These are phyloP conservation scores for Anas bernieri DNA, from an alignment of 2,797 vertebrate genomes.

Conservation along the genomic window DNA sequence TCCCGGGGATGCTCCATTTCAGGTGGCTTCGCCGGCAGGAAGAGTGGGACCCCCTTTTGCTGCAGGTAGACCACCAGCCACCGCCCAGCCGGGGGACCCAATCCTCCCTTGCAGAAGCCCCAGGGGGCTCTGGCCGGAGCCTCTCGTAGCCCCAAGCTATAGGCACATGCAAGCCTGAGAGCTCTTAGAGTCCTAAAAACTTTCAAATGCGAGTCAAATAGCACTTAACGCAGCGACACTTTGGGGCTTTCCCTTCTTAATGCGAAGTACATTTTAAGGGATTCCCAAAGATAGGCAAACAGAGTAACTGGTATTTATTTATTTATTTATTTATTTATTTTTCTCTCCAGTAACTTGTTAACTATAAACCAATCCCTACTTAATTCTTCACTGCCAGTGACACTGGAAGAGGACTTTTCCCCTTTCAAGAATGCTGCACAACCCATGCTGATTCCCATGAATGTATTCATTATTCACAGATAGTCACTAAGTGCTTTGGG, in stretches of 20 bases:
- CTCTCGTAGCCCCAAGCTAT: neutral
- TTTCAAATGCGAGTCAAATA: neutral
- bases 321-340: neutral
- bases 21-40: neutral
- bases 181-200: neutral
- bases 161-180: neutral
- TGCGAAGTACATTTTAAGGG: neutral
- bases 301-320: neutral
- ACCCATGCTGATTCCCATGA: neutral
- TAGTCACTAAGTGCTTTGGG: neutral
- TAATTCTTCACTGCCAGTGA: neutral
- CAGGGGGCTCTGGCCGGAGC: neutral
- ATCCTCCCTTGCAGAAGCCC: neutral
- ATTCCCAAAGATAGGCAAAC: neutral
- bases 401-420: neutral
- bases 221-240: neutral
- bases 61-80: neutral
- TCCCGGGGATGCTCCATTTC: fast-evolving
- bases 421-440: neutral
- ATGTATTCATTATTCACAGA: constrained; percentile 23
- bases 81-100: neutral
- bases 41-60: neutral
- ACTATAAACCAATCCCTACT: neutral
- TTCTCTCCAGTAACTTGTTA: neutral
- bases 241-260: neutral